A percentile compares a stretch with the other conserved stretches of the same genome.
Conservation (phyloP, 2,113 vertebrate species). For the Sinocyclocheilus rhinocerous region DNA sequence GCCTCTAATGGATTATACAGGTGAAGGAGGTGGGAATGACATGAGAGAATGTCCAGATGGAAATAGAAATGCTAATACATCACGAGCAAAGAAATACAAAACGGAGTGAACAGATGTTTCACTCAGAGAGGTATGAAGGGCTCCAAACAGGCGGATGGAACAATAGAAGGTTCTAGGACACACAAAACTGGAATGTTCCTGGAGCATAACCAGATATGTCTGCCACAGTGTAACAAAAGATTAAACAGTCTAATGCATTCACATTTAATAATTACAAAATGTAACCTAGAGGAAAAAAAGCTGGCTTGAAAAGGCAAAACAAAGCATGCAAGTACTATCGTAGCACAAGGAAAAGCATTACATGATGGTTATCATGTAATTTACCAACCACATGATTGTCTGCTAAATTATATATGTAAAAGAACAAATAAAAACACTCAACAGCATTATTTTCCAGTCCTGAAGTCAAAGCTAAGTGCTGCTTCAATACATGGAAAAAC, state of each 20-base stretch:
- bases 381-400: constrained; percentile 68
- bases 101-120: constrained; percentile 44
- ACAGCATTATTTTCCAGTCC: constrained; percentile 50
- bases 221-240: not conserved
- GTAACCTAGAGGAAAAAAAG: not conserved
- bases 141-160: constrained; percentile 16
- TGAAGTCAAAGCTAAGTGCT: constrained; percentile 36
- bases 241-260: constrained; percentile 11
- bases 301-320: not conserved
- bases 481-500: constrained; percentile 17
- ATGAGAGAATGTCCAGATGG: constrained; percentile 44
- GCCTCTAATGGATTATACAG: constrained; percentile 51
- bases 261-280: constrained; percentile 1
- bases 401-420: constrained; percentile 54
- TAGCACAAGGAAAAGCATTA: not conserved
- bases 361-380: constrained; percentile 3
- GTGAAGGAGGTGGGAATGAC: constrained; percentile 32
- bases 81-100: constrained; percentile 47
- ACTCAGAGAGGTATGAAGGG: constrained; percentile 33
- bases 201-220: constrained; percentile 3
- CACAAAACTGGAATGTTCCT: constrained; percentile 3
- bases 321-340: not conserved
- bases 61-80: constrained; percentile 52
- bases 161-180: constrained; percentile 22
- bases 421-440: constrained; percentile 48